Evolutionary conservation across 2,113 vertebrate genomes (phyloP).

Genomic region (Anhinga anhinga): DNA sequence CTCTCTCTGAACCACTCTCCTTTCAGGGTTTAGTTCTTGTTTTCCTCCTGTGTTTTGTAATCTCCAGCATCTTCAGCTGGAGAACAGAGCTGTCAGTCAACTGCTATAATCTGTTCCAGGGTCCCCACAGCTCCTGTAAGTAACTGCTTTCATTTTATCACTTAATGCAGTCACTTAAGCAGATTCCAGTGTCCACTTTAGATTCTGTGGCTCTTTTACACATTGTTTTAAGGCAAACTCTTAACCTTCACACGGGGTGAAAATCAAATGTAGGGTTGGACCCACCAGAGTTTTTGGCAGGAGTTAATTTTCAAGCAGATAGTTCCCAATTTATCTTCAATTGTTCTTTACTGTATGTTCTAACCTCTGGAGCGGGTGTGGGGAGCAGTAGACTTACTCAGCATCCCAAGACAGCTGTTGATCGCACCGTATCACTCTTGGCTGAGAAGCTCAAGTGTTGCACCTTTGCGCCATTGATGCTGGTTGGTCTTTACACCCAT

Average conservation of each 20-base stretch:
- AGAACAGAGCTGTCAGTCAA: neutral
- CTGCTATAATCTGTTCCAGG: neutral
- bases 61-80: neutral
- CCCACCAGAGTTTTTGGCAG: neutral
- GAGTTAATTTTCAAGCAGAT: neutral
- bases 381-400: neutral
- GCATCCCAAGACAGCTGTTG: neutral
- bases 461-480: neutral
- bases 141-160: neutral
- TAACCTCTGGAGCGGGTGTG: neutral
- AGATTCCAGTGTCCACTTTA: neutral
- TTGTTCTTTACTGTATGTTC: neutral
- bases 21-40: neutral
- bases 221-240: neutral
- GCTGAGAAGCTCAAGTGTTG: neutral
- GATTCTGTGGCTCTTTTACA: neutral
- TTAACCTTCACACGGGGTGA: neutral
- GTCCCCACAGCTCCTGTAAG: neutral
- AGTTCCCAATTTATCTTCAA: neutral
- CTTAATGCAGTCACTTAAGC: neutral
- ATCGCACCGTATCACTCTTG: neutral
- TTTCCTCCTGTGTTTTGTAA: neutral
- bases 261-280: neutral
- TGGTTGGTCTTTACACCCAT: neutral
- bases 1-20: neutral